These are phyloP conservation scores for Drosophila hamatofila DNA, from an alignment of 2,888 invertebrate species.

Conservation along the genomic window DNA sequence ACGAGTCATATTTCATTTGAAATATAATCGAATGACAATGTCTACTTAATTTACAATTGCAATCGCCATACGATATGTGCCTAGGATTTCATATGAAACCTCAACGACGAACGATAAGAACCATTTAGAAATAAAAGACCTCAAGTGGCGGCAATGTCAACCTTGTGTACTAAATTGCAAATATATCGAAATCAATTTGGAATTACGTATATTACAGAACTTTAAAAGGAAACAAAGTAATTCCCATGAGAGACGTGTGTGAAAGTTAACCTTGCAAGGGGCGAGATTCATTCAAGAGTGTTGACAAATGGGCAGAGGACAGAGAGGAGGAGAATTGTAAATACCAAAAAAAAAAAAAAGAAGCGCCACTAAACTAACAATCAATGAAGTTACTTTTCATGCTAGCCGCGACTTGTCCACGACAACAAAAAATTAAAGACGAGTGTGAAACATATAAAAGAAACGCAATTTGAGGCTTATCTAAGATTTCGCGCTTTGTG, in stretches of 20 bases:
- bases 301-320: slow-evolving; percentile 30
- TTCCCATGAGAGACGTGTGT: slow-evolving; percentile 49
- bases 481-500: slow-evolving; percentile 60
- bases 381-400: slow-evolving; percentile 61
- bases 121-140: slow-evolving; percentile 37
- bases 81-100: slow-evolving; percentile 22
- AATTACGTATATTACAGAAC: slow-evolving; percentile 59
- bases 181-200: slow-evolving; percentile 58
- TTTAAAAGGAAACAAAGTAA: slow-evolving; percentile 62
- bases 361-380: slow-evolving; percentile 35
- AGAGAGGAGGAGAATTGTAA: slow-evolving; percentile 53
- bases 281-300: slow-evolving; percentile 16
- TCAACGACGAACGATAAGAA: slow-evolving; percentile 53
- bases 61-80: background rate
- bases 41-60: slow-evolving; percentile 21
- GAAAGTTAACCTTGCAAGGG: slow-evolving; percentile 60
- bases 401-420: slow-evolving; percentile 39
- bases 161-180: slow-evolving; percentile 52
- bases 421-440: slow-evolving; percentile 18
- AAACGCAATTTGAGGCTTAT: slow-evolving; percentile 60
- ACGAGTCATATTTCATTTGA: background rate
- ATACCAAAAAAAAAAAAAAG: slow-evolving; percentile 38
- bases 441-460: slow-evolving; percentile 34
- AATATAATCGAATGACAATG: slow-evolving; percentile 5
- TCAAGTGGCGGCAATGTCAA: slow-evolving; percentile 25